Conservation (phyloP, 2,888 invertebrate genomes). For the Drosophila mimetica region DNA sequence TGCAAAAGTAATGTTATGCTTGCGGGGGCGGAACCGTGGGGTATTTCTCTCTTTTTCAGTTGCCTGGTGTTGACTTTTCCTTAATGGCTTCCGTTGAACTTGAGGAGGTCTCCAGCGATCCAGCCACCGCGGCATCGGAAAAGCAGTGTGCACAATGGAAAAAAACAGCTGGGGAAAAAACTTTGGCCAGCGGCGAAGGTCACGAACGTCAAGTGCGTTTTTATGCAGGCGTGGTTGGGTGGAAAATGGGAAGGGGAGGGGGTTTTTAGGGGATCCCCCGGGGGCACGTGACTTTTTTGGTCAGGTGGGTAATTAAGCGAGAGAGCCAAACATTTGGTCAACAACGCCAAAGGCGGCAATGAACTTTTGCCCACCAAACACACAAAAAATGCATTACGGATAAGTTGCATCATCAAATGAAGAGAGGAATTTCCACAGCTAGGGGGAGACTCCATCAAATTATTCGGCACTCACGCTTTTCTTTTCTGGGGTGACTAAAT, state of each 20-base stretch:
- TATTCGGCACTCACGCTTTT: slow-evolving; percentile 1
- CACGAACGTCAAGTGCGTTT: slow-evolving; percentile 65
- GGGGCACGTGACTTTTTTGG: slow-evolving; percentile 43
- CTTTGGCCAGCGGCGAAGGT: slow-evolving; percentile 53
- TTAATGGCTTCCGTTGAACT: slow-evolving; percentile 73
- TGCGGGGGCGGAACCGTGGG: slow-evolving; percentile 20
- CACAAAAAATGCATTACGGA: slow-evolving; percentile 12
- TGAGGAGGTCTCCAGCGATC: slow-evolving; percentile 24
- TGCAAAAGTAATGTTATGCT: slow-evolving; percentile 46
- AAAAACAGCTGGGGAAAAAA: slow-evolving; percentile 24
- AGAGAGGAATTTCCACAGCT: not conserved
- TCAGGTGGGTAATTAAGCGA: slow-evolving; percentile 48
- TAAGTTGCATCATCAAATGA: slow-evolving; percentile 7
- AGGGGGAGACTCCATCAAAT: slow-evolving; percentile 5
- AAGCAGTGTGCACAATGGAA: slow-evolving; percentile 16
- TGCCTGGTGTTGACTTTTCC: slow-evolving; percentile 46
- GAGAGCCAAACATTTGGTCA: slow-evolving; percentile 42
- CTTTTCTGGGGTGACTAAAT: slow-evolving; percentile 6
- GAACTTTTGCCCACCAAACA: slow-evolving; percentile 27
- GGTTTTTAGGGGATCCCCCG: slow-evolving; percentile 2
- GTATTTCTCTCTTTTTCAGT: slow-evolving; percentile 1
- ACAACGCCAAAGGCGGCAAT: slow-evolving; percentile 46
- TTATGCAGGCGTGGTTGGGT: slow-evolving; percentile 39
- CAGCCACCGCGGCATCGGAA: slow-evolving; percentile 17
- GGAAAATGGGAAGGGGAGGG: slow-evolving; percentile 19